Conservation (phyloP, 2,797 vertebrate species). For the Hipposideros larvatus region DNA sequence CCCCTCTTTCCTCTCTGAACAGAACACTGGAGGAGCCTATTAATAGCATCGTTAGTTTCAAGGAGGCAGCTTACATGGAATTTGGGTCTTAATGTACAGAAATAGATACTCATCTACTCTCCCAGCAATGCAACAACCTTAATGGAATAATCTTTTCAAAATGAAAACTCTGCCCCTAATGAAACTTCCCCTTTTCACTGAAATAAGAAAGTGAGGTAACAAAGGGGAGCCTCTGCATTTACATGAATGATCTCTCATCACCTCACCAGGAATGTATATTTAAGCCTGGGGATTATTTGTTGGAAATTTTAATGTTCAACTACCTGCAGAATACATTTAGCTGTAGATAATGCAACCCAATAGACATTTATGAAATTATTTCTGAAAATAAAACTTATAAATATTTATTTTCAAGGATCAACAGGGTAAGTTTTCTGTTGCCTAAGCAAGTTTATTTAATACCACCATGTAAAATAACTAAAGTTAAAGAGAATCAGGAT, state of each 20-base stretch:
- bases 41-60: constrained; percentile 83
- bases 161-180: constrained; percentile 77
- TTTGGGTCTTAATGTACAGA: constrained; percentile 78
- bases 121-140: constrained; percentile 69
- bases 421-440: constrained; percentile 69
- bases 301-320: constrained; percentile 73
- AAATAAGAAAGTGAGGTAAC: constrained; percentile 65
- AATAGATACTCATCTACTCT: constrained; percentile 79
- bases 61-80: constrained; percentile 66
- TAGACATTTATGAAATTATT: constrained; percentile 72
- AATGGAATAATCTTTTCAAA: constrained; percentile 79
- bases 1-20: constrained; percentile 71
- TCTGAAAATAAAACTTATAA: constrained; percentile 85
- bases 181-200: constrained; percentile 68
- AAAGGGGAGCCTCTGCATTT: constrained; percentile 79
- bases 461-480: constrained; percentile 50
- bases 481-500: constrained; percentile 63
- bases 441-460: constrained; percentile 79
- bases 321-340: constrained; percentile 75
- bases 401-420: constrained; percentile 87
- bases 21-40: constrained; percentile 76
- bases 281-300: constrained; percentile 72
- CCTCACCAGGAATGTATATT: constrained; percentile 69
- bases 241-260: constrained; percentile 82
- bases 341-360: constrained; percentile 81